Evolutionary conservation across 2,797 vertebrate genomes (phyloP), one percentile per base, ranked within the genome.

Genomic region (Geotrypetes seraphini): DNA sequence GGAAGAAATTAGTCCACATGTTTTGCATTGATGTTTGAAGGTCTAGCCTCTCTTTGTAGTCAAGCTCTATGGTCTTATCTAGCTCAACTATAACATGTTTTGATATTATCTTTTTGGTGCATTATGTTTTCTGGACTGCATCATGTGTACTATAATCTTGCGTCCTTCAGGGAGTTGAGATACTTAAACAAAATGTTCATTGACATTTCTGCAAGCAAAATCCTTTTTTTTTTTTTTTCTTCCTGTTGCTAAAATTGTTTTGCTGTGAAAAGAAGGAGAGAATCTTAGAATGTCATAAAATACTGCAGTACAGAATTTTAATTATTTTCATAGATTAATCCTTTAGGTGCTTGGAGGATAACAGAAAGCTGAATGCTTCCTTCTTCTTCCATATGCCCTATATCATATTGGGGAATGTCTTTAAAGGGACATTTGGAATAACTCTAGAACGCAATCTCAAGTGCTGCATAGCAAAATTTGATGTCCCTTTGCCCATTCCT

Each of bases 311-410:
- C 12, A 17, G 7, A 21, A 18, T 1, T 47, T 39, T 1, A 10
- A 19, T 36, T 38, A 11, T 10, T 3, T 1, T 30, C n/a, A 13
- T 3, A 39, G 25, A 19, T 46, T 50, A 43, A 22, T 6, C 29
- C 2, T 39, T 19, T 17, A 44, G 25, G 21, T 29, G 38, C 43
- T 25, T 10, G 44, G 33, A 39, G 42, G 27, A 36, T 52, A 23
- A 16, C 17, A 12, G 26, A 12, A 49, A 48, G 30, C 14, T n/a
- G n/a, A n/a, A n/a, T n/a, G n/a, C n/a, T n/a, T n/a, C n/a, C n/a
- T n/a, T n/a, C n/a, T n/a, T n/a, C n/a, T n/a, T n/a, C n/a, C n/a
- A n/a, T n/a, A n/a, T n/a, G n/a, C n/a, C n/a, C n/a, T n/a, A n/a
- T n/a, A n/a, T n/a, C n/a, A n/a, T n/a, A n/a, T n/a, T n/a, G n/a